Evolutionary conservation across 1,140 invertebrate genomes (phyloP).

Genomic region (Ctenoplectra terminalis): DNA sequence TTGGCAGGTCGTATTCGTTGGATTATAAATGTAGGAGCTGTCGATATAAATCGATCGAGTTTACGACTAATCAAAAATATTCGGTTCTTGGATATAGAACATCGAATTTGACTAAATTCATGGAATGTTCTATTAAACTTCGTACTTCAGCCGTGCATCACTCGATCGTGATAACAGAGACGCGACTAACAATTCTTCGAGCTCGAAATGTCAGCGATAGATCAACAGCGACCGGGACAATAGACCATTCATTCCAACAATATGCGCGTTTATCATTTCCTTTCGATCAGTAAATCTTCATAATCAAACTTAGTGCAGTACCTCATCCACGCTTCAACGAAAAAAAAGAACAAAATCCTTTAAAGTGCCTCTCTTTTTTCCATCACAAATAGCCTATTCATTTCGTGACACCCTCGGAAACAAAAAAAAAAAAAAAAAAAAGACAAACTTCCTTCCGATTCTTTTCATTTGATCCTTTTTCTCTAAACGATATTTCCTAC

Average conservation of each 20-base stretch:
- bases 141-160: background rate
- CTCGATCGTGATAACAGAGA: background rate
- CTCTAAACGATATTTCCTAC: background rate
- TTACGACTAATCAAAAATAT: too few species aligned
- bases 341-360: background rate
- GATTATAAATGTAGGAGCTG: too few species aligned
- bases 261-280: conserved; percentile 21
- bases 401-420: background rate
- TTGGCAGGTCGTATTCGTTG: too few species aligned
- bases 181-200: background rate
- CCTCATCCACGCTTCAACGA: background rate
- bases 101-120: background rate
- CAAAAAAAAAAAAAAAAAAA: background rate
- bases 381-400: background rate
- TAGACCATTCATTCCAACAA: conserved; percentile 12
- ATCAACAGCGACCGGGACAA: background rate
- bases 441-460: too few species aligned
- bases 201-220: conserved; percentile 28
- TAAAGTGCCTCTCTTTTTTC: background rate
- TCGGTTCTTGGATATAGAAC: too few species aligned
- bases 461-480: background rate
- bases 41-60: too few species aligned
- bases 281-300: conserved; percentile 13
- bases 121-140: background rate
- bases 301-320: background rate